Evolutionary conservation across 2,113 vertebrate genomes (phyloP).

Genomic region (Phrynocephalus versicolor): DNA sequence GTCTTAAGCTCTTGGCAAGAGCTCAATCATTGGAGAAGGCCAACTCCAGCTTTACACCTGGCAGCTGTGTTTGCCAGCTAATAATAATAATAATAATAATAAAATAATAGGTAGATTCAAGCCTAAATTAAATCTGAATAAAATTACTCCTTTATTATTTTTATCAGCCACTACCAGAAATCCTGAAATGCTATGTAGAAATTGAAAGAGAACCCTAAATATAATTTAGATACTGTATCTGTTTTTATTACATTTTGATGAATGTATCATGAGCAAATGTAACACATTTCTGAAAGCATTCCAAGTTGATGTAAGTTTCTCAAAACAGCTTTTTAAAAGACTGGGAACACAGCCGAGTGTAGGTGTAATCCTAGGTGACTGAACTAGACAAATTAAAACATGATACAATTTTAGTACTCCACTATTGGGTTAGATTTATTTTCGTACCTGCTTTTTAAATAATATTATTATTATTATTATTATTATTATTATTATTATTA

Average conservation of each 20-base stretch:
- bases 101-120: too few species aligned
- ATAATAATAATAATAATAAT: too few species aligned
- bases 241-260: background rate
- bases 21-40: too few species aligned
- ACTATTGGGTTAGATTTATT: too few species aligned
- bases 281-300: background rate
- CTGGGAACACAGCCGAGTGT: too few species aligned
- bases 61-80: too few species aligned
- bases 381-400: background rate
- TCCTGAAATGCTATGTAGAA: background rate
- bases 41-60: too few species aligned
- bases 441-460: background rate
- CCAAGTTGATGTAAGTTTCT: background rate
- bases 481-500: too few species aligned
- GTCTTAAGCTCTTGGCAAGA: too few species aligned
- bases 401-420: background rate
- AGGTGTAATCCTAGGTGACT: background rate
- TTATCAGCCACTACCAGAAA: background rate
- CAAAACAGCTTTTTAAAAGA: background rate
- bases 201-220: background rate
- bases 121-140: background rate
- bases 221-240: background rate
- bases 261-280: background rate
- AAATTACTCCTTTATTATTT: background rate
- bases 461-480: too few species aligned